phyloP scores from a whole-genome alignment of 2,113 vertebrate genomes.

The Spea multiplicata region DNA sequence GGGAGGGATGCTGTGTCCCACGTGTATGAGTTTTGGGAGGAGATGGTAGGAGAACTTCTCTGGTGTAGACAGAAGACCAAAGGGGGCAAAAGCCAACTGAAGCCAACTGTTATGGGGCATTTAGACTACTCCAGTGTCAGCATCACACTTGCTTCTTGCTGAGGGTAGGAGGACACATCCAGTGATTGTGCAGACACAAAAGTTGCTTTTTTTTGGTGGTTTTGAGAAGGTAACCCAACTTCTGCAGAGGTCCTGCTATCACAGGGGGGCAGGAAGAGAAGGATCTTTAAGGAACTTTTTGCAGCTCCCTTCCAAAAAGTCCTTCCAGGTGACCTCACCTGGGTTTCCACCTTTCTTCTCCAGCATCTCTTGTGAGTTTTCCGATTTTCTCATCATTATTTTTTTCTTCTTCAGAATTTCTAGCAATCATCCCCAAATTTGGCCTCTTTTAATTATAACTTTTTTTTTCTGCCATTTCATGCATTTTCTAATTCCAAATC shows the following conservation, averaged over 20 bases:
- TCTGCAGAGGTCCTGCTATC: not conserved
- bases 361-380: no score
- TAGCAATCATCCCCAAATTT: no score
- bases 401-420: no score
- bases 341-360: not conserved
- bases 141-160: no score
- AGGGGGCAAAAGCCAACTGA: not conserved
- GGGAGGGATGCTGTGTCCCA: not conserved
- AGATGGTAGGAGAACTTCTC: not conserved
- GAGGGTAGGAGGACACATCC: no score
- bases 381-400: no score
- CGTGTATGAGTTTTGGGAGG: not conserved
- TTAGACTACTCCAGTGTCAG: no score
- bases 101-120: no score
- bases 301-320: not conserved
- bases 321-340: not conserved
- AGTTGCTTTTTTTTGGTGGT: not conserved
- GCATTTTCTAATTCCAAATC: no score
- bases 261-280: not conserved
- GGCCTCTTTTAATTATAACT: no score
- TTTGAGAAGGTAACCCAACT: slow-evolving; percentile 2
- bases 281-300: not conserved
- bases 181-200: not conserved
- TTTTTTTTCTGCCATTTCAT: no score
- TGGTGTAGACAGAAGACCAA: not conserved